These are phyloP conservation scores for Marmota flaviventris DNA, from an alignment of 2,113 vertebrate species.

Conservation along the genomic window DNA sequence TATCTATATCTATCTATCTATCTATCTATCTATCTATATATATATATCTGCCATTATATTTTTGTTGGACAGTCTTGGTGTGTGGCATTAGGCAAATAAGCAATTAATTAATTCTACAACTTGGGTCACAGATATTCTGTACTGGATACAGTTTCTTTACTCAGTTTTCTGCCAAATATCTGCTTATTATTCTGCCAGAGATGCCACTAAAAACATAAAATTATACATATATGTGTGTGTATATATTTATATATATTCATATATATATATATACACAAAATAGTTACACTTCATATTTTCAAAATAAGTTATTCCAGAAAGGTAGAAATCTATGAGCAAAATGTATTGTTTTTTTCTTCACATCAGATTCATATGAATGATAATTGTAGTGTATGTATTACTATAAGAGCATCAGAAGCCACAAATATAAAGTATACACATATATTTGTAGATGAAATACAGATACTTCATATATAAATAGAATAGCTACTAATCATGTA, in stretches of 20 bases:
- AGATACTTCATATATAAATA: background rate
- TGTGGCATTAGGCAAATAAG: conserved; percentile 39
- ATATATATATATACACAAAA: background rate
- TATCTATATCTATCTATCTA: too few relatives aligned
- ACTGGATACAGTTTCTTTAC: background rate
- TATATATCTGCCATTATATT: background rate
- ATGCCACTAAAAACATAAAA: conserved; percentile 5
- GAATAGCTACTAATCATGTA: background rate
- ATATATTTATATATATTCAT: background rate
- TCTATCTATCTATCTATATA: too few relatives aligned
- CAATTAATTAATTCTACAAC: conserved; percentile 26
- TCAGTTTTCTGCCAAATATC: conserved; percentile 30
- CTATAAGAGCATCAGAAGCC: background rate
- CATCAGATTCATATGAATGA: background rate
- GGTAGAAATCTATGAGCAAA: background rate
- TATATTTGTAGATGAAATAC: background rate
- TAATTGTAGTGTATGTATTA: background rate
- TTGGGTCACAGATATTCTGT: background rate
- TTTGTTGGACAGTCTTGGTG: background rate
- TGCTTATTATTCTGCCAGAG: conserved; percentile 2
- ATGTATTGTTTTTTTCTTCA: background rate
- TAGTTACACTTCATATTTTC: background rate
- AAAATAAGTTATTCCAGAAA: background rate
- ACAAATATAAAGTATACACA: background rate
- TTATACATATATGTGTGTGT: background rate